Base-by-base conservation (phyloP, 2,113 vertebrate species). In the Chamaea fasciata region DNA sequence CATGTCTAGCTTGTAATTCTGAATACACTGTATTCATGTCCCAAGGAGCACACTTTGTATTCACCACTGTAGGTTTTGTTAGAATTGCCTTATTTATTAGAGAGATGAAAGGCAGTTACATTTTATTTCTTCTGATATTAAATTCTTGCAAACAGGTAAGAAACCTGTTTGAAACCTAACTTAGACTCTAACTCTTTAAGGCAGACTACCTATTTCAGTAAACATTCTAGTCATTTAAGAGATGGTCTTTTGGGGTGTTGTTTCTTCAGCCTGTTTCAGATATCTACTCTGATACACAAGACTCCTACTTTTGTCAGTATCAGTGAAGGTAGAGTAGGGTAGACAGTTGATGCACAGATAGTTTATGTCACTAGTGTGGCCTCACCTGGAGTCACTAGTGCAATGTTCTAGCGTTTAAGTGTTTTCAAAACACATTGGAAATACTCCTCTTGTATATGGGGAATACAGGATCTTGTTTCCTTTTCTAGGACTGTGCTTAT, bases 261-360 rank as follows among this genome's bases (percentile, higher is more conserved):
- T 55, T 50, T 76, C 24, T 79, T 57, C 13, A 6, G 18, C 11
- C 3, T 57, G 2, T 33, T 83, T 89, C 39, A 41, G 22, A 16
- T 63, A 49, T 22, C 33, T 59, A 18, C 18, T 65, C 27, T 35
- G 31, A 50, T 42, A 49, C 4, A 3, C 0, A 0, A 71, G 17
- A 50, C 33, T n/a, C 0, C 2, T 28, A 4, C 20, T 64, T 85
- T 69, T 59, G 28, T 42, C 19, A 41, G 47, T 35, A 60, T 30
- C 1, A 5, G 19, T 3, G 12, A 31, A 26, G 19, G 4, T 3
- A 5, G 10, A 2, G 2, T 26, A 79, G 12, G 5, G 41, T 75
- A 39, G 2, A 8, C 13, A 39, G 8, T 53, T 83, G 65, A 44
- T 59, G 16, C 2, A 6, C 10, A 37, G 14, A 8, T 63, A 46